Conservation (phyloP, 1,140 invertebrate species). For the Rhagoletis zephyria region DNA sequence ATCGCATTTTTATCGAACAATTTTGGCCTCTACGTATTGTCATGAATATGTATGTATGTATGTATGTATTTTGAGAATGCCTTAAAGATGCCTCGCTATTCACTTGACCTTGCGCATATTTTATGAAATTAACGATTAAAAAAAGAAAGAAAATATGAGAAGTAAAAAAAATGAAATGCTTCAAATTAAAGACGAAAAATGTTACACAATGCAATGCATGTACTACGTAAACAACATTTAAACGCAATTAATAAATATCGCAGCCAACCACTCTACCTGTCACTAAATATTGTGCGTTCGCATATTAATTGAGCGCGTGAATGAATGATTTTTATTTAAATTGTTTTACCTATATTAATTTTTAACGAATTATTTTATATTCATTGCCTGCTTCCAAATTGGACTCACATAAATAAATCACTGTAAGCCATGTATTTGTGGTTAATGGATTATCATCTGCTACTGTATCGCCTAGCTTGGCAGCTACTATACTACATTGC, state of each 20-base stretch:
- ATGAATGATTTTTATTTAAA: constrained; percentile 8
- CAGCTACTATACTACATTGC: neutral
- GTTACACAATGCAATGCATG: neutral
- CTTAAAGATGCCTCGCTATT: constrained; percentile 22
- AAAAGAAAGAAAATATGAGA: constrained; percentile 1
- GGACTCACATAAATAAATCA: constrained; percentile 13
- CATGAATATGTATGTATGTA: constrained; percentile 7
- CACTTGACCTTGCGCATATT: constrained; percentile 37
- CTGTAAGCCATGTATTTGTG: neutral
- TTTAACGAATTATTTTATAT: neutral
- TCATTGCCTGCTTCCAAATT: neutral
- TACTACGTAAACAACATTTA: neutral
- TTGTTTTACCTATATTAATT: neutral
- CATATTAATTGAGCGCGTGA: constrained; percentile 47
- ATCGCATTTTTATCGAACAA: constrained; percentile 15
- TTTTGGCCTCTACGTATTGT: neutral
- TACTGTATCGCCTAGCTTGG: neutral
- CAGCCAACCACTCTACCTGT: constrained; percentile 1
- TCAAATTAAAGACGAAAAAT: neutral
- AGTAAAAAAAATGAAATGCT: constrained; percentile 1
- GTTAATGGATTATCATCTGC: neutral
- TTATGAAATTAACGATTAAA: constrained; percentile 36
- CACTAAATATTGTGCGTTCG: constrained; percentile 31
- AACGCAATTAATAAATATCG: constrained; percentile 33
- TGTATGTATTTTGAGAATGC: constrained; percentile 14